Conservation (phyloP, 2,888 invertebrate species). For the Leuctra nigra region DNA sequence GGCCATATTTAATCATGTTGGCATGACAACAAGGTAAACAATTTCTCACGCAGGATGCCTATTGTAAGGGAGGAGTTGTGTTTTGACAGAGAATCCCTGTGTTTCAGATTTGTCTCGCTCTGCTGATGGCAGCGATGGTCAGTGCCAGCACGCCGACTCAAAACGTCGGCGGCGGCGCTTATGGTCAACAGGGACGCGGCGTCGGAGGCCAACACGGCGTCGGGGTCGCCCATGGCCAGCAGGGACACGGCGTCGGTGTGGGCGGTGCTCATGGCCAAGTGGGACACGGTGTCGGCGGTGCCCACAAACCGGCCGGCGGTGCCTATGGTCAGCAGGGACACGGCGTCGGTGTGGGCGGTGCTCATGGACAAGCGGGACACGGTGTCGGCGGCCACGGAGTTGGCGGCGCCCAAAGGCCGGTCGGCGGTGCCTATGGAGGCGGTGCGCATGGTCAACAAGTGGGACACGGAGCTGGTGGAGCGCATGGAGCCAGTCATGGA, state of each 20-base stretch:
- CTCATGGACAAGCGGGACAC: not conserved
- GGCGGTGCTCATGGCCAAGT: not conserved
- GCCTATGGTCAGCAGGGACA: not conserved
- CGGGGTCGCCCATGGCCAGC: not conserved
- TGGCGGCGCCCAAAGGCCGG: not conserved
- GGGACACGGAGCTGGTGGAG: constrained; percentile 1
- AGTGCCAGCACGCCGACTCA: constrained; percentile 4
- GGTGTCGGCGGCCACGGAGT: not conserved
- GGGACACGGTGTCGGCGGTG: not conserved
- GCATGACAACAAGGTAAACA: too few species aligned
- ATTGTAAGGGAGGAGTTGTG: too few species aligned
- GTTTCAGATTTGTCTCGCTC: constrained; percentile 5
- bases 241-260: not conserved
- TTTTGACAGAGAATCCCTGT: not conserved
- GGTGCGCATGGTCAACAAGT: not conserved
- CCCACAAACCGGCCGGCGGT: not conserved
- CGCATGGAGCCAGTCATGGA: constrained; percentile 11
- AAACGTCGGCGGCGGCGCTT: not conserved
- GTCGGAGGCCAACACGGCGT: not conserved
- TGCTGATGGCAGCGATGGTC: constrained; percentile 2
- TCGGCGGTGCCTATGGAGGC: not conserved
- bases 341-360: not conserved
- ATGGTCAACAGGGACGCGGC: not conserved
- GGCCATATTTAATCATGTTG: too few species aligned
- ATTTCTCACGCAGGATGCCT: too few species aligned